Conservation (phyloP, 2,888 invertebrate genomes). For the Xylota sylvarum region DNA sequence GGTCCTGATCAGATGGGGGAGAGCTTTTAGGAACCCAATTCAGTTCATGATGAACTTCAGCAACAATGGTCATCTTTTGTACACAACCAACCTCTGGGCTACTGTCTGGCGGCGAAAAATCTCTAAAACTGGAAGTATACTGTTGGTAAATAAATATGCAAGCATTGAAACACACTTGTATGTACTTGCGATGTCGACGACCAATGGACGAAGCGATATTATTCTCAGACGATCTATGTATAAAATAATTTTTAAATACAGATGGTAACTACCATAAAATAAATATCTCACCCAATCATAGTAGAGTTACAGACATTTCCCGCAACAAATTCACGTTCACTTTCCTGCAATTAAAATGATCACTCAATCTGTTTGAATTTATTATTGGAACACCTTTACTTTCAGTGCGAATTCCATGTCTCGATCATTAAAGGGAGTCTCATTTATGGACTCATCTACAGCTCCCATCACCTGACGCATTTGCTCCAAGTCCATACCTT, state of each 20-base stretch:
- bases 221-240: slow-evolving; percentile 32
- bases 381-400: slow-evolving; percentile 68
- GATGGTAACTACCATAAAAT: background rate
- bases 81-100: slow-evolving; percentile 77
- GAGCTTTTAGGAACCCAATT: slow-evolving; percentile 80
- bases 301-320: slow-evolving; percentile 79
- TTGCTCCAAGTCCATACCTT: slow-evolving; percentile 80
- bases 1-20: slow-evolving; percentile 9
- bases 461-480: slow-evolving; percentile 79
- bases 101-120: slow-evolving; percentile 67
- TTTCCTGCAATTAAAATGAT: slow-evolving; percentile 78
- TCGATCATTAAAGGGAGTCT: slow-evolving; percentile 40
- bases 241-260: background rate
- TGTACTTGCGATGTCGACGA: slow-evolving; percentile 28
- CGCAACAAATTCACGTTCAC: slow-evolving; percentile 78
- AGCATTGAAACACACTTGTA: background rate
- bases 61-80: slow-evolving; percentile 77
- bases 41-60: slow-evolving; percentile 80
- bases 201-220: slow-evolving; percentile 20
- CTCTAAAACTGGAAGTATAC: slow-evolving; percentile 30
- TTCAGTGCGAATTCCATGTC: slow-evolving; percentile 77
- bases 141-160: background rate
- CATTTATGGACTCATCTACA: slow-evolving; percentile 78
- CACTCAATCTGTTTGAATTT: no score
- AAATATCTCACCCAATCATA: slow-evolving; percentile 78